A percentile compares a stretch with the other conserved stretches of the same genome.
Conservation (phyloP, 2,888 invertebrate species). For the Bombylius discolor region DNA sequence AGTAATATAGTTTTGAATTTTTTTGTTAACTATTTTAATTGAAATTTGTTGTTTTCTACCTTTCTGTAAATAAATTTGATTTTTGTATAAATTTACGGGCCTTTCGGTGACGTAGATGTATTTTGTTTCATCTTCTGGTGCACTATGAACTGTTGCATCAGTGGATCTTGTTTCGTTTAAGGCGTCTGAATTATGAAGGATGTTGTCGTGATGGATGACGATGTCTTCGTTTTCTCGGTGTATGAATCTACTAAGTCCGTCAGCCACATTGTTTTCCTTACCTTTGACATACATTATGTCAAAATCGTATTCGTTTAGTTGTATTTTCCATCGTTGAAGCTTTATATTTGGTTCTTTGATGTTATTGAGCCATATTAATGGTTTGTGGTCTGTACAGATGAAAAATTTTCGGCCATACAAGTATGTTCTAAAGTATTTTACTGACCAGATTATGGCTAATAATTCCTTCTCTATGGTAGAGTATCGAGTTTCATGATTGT, state of each 20-base stretch:
- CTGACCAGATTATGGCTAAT: conserved; percentile 4
- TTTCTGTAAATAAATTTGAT: neutral
- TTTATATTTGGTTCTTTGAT: neutral
- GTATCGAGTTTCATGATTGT: conserved; percentile 3
- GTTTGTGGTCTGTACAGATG: neutral
- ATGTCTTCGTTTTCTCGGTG: neutral
- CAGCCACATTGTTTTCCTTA: neutral
- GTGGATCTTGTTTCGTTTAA: too few relatives aligned
- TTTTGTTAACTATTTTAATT: neutral
- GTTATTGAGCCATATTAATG: neutral
- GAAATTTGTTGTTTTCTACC: neutral
- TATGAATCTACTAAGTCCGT: neutral
- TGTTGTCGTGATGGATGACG: neutral
- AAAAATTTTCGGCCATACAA: neutral
- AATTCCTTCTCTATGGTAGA: conserved; percentile 2
- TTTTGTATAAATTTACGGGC: neutral
- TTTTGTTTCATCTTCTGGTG: too few relatives aligned
- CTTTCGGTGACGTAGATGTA: too few relatives aligned
- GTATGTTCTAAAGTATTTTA: conserved; percentile 1
- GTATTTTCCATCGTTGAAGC: neutral
- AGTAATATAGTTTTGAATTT: neutral
- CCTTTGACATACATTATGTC: neutral
- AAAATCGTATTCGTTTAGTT: too few relatives aligned
- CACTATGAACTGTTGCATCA: too few relatives aligned
- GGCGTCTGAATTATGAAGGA: too few relatives aligned